Percentiles rank a stretch among this genome's conserved stretches.
Conservation (phyloP, 2,888 invertebrate species). For the Leptinotarsa juncta region DNA sequence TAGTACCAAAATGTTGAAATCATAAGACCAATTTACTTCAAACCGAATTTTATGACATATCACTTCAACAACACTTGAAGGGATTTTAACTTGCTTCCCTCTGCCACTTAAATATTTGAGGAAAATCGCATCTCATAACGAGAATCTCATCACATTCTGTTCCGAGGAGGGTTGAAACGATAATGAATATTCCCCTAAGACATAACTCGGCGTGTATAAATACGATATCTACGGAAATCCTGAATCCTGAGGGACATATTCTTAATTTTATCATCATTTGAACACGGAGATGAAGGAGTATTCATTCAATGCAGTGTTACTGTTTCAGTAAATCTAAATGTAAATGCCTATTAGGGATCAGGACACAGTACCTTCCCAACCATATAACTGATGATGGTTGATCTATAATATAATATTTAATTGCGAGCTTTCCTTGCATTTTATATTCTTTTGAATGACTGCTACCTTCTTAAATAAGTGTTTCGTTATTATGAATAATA, state of each 20-base stretch:
- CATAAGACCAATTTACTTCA: too few species aligned
- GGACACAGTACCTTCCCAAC: background rate
- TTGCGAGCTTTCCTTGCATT: background rate
- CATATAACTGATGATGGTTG: background rate
- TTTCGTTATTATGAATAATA: too few species aligned
- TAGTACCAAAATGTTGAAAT: too few species aligned
- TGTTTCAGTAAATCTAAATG: background rate
- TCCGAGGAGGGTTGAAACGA: constrained; percentile 12
- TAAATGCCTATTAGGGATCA: background rate
- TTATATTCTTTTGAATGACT: background rate
- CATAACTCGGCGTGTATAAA: constrained; percentile 18
- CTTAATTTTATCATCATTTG: constrained; percentile 14
- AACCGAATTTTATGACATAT: too few species aligned
- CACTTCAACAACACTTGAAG: too few species aligned
- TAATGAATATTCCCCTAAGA: constrained; percentile 21
- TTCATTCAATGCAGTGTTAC: background rate
- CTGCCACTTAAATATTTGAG: too few species aligned
- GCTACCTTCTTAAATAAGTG: too few species aligned
- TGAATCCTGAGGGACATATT: constrained; percentile 10
- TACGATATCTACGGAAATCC: constrained; percentile 17
- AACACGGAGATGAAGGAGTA: background rate
- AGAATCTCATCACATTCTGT: constrained; percentile 15
- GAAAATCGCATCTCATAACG: background rate
- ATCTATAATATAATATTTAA: background rate
- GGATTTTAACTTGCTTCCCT: too few species aligned